These are phyloP conservation scores for Clytia hemisphaerica DNA, from an alignment of 30 jellyfish, hydroid and myxozoan genomes.

Conservation along the genomic window DNA sequence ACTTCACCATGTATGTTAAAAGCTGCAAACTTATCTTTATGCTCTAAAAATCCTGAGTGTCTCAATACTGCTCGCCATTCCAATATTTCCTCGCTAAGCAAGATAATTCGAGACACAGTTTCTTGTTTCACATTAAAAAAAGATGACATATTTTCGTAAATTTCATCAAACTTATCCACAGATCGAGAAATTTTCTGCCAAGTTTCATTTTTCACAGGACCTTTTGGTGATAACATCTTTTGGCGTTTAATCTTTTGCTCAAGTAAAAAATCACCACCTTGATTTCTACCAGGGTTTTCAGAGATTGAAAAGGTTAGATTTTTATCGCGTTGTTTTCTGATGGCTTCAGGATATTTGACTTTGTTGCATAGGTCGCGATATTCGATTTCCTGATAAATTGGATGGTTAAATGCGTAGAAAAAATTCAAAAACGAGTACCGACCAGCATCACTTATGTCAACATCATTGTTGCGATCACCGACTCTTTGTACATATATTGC, in stretches of 20 bases:
- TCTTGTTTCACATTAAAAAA: not conserved
- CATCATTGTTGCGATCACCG: conserved; percentile 7
- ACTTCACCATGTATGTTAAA: not conserved
- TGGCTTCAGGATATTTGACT: not conserved
- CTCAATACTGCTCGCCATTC: conserved; percentile 11
- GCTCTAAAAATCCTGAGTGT: not conserved
- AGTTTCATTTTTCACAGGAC: not conserved
- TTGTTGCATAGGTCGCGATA: not conserved
- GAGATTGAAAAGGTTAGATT: not conserved
- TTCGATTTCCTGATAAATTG: not conserved
- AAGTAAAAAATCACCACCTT: conserved; percentile 7
- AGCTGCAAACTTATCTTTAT: not conserved
- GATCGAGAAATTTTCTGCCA: conserved; percentile 10
- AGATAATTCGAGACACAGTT: not conserved
- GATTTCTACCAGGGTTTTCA: not conserved
- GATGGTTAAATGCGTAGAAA: not conserved
- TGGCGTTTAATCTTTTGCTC: conserved; percentile 14
- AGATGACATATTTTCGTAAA: not conserved
- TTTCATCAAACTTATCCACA: not conserved
- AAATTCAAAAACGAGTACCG: not conserved
- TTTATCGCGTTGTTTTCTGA: not conserved
- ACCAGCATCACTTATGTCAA: not conserved
- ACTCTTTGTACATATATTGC: not conserved
- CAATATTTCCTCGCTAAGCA: not conserved
- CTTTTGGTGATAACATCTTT: conserved; percentile 4